Evolutionary conservation across 2,888 invertebrate species (phyloP).

Genomic region (Pegoplata infirma): DNA sequence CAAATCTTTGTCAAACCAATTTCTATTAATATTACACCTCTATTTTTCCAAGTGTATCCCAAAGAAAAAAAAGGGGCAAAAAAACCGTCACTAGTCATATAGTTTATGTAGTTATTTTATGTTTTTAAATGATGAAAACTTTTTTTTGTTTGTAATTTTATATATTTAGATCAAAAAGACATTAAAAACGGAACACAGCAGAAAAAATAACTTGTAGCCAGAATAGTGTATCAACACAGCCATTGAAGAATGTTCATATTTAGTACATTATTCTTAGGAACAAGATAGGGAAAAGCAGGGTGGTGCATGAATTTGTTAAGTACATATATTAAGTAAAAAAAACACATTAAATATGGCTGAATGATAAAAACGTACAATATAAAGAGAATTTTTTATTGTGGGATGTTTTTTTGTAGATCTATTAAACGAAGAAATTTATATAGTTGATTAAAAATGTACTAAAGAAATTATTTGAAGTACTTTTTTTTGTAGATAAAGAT

Average conservation of each 20-base stretch:
- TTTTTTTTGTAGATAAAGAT: background rate
- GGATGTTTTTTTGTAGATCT: background rate
- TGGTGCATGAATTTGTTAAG: too few species aligned
- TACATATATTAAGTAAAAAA: background rate
- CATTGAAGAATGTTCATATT: background rate
- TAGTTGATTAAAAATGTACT: background rate
- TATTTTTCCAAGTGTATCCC: too few species aligned
- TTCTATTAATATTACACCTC: too few species aligned
- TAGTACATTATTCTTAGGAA: background rate
- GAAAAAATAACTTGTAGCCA: background rate
- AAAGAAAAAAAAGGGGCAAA: slow-evolving; percentile 23
- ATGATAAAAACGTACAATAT: background rate
- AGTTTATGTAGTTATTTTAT: slow-evolving; percentile 30
- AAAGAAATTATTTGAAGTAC: background rate
- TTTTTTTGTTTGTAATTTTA: slow-evolving; percentile 49
- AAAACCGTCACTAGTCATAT: background rate
- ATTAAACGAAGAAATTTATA: background rate
- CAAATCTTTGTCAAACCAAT: too few species aligned
- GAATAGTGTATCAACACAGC: background rate
- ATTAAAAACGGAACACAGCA: slow-evolving; percentile 43
- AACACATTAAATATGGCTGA: background rate
- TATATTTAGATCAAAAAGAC: slow-evolving; percentile 59
- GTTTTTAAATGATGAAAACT: slow-evolving; percentile 37
- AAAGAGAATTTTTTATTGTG: background rate
- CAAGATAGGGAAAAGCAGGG: background rate